Evolutionary conservation across 1,140 invertebrate species (phyloP).

Genomic region (Eumaeus atala): DNA sequence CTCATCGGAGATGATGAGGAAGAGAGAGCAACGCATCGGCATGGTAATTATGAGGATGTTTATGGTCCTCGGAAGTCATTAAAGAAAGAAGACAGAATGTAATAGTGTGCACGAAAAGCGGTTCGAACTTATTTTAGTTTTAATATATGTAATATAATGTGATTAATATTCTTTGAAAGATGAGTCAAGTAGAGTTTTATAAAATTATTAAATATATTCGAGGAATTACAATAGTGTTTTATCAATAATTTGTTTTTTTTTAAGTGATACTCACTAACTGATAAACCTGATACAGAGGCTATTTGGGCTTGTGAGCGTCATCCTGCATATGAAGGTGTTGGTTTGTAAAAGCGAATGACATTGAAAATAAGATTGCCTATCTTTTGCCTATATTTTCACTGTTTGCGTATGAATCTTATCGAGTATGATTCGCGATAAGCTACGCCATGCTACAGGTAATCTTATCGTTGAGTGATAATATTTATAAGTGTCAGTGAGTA

Average conservation of each 20-base stretch:
- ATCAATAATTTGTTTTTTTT: too few relatives aligned
- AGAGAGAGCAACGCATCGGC: too few relatives aligned
- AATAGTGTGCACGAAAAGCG: background rate
- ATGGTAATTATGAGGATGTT: too few relatives aligned
- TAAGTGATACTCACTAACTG: too few relatives aligned
- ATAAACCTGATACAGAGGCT: too few relatives aligned
- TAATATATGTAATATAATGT: background rate
- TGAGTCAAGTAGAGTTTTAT: background rate
- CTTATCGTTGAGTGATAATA: constrained; percentile 71
- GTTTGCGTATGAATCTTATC: constrained; percentile 58
- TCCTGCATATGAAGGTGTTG: background rate
- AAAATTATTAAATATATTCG: too few relatives aligned
- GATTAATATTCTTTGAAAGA: background rate
- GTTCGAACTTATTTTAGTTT: background rate
- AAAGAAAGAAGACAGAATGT: constrained; percentile 3
- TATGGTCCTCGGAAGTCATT: too few relatives aligned
- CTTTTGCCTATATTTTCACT: constrained; percentile 37
- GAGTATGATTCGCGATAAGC: constrained; percentile 66
- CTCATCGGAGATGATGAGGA: too few relatives aligned
- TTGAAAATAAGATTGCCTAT: constrained; percentile 36
- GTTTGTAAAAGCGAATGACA: constrained; percentile 22
- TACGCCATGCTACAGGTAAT: constrained; percentile 57
- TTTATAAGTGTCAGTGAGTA: constrained; percentile 72
- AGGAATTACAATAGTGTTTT: too few relatives aligned
- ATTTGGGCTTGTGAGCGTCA: too few relatives aligned